Percentiles rank a stretch among this genome's conserved stretches.
Evolutionary conservation across 64 coral and sea anemone genomes (phyloP).

Genomic region (Stichodactyla helianthus): DNA sequence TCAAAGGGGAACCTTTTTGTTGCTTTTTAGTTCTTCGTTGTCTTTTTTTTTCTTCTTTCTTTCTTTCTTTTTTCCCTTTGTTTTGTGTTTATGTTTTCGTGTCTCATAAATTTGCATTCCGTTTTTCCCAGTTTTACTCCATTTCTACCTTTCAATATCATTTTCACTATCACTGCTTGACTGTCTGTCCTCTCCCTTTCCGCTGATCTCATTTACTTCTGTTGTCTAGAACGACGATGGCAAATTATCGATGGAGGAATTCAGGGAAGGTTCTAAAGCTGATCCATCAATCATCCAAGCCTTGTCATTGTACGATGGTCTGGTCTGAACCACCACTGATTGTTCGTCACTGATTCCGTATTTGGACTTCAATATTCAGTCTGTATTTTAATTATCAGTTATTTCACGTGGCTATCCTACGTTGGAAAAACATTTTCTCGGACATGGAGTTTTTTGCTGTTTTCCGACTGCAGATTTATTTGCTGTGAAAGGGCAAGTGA

Average conservation of each 20-base stretch:
- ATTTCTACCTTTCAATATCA: too few relatives aligned
- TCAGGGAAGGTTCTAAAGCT: slow-evolving; percentile 91
- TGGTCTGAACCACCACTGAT: slow-evolving; percentile 38
- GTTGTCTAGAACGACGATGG: slow-evolving; percentile 84
- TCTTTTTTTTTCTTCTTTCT: too few relatives aligned
- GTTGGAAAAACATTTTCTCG: not conserved
- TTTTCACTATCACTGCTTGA: too few relatives aligned
- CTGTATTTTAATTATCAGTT: not conserved
- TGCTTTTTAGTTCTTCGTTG: too few relatives aligned
- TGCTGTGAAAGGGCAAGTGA: not conserved
- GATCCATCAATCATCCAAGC: slow-evolving; percentile 98
- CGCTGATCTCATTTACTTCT: not conserved
- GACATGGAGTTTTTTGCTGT: not conserved
- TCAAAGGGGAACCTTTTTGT: too few relatives aligned
- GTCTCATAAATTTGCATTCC: too few relatives aligned
- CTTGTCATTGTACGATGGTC: slow-evolving; percentile 91
- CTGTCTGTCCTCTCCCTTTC: not conserved
- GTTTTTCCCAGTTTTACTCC: too few relatives aligned
- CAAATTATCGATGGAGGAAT: slow-evolving; percentile 90
- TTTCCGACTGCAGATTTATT: not conserved
- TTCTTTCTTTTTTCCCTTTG: too few relatives aligned
- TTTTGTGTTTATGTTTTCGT: too few relatives aligned
- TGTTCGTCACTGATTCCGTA: not conserved
- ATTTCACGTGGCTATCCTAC: not conserved
- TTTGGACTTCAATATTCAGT: not conserved